Evolutionary conservation across 2,113 vertebrate species (phyloP).

Genomic region (Smithornis capensis): DNA sequence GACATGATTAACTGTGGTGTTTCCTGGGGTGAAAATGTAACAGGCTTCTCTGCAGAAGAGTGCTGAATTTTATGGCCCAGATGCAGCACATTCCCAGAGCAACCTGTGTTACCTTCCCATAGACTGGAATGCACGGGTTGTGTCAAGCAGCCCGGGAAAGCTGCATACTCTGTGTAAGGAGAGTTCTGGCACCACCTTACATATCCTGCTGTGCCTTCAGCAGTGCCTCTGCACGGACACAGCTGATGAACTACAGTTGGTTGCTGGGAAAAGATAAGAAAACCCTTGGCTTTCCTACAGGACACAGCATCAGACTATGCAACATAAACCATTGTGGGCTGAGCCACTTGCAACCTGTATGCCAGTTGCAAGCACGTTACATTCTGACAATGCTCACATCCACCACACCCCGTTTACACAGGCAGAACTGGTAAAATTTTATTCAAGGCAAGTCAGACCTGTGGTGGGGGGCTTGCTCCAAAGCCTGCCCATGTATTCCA

Average conservation of each 20-base stretch:
- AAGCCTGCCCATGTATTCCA: neutral
- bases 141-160: neutral
- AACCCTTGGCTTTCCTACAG: neutral
- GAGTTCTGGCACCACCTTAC: neutral
- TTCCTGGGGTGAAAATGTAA: neutral
- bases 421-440: neutral
- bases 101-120: neutral
- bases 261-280: neutral
- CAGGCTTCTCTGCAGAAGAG: neutral
- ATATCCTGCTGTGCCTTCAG: neutral
- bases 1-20: neutral
- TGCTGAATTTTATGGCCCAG: neutral
- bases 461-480: rapidly evolving
- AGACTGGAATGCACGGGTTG: neutral
- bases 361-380: neutral
- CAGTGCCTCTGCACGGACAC: neutral
- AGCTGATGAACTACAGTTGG: neutral
- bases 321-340: neutral
- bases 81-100: rapidly evolving
- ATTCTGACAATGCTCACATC: rapidly evolving
- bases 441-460: neutral
- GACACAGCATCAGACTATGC: rapidly evolving
- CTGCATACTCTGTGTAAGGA: rapidly evolving
- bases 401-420: neutral
- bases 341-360: rapidly evolving